A percentile compares a stretch with the other conserved stretches of the same genome.
Evolutionary conservation across 2,113 vertebrate genomes (phyloP).

Genomic region (Xenopus laevis): DNA sequence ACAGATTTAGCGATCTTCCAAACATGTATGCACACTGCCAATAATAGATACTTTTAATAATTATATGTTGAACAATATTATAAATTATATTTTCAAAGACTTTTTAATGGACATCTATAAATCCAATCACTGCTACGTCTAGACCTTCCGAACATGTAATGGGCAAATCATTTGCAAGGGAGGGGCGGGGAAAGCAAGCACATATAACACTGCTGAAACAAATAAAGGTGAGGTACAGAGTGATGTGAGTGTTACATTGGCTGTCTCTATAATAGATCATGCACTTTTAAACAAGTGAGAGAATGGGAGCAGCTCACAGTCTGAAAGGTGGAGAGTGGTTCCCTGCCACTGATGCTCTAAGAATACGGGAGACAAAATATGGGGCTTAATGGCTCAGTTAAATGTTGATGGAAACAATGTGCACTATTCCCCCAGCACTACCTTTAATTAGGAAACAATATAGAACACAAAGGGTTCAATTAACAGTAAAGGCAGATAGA

Average conservation of each 20-base stretch:
- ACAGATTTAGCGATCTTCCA: not conserved
- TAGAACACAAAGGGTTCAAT: slow-evolving; percentile 10
- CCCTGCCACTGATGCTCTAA: slow-evolving; percentile 23
- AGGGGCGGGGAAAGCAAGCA: slow-evolving; percentile 1
- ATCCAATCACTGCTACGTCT: slow-evolving; percentile 1
- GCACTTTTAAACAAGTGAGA: slow-evolving; percentile 13
- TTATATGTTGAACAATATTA: not conserved
- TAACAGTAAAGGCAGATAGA: slow-evolving; percentile 34
- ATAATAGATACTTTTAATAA: slow-evolving; percentile 5
- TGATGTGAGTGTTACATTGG: slow-evolving; percentile 26
- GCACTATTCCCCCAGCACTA: slow-evolving; percentile 5
- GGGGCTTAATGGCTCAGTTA: not conserved
- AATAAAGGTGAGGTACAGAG: slow-evolving; percentile 5
- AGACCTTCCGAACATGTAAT: slow-evolving; percentile 5
- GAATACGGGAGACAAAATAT: slow-evolving; percentile 12
- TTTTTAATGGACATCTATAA: not conserved
- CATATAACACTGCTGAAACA: slow-evolving; percentile 23
- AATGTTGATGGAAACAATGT: slow-evolving; percentile 5
- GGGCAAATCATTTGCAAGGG: not conserved
- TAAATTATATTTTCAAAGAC: not conserved
- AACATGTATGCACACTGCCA: slow-evolving; percentile 16
- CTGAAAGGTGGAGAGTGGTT: slow-evolving; percentile 15
- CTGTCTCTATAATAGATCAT: slow-evolving; percentile 22
- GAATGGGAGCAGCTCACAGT: slow-evolving; percentile 21
- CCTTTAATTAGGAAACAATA: not conserved